Percentiles rank a stretch among this genome's conserved stretches.
phyloP scores from a whole-genome alignment of 2,888 invertebrate species.

The Caenorhabditis sp. region DNA sequence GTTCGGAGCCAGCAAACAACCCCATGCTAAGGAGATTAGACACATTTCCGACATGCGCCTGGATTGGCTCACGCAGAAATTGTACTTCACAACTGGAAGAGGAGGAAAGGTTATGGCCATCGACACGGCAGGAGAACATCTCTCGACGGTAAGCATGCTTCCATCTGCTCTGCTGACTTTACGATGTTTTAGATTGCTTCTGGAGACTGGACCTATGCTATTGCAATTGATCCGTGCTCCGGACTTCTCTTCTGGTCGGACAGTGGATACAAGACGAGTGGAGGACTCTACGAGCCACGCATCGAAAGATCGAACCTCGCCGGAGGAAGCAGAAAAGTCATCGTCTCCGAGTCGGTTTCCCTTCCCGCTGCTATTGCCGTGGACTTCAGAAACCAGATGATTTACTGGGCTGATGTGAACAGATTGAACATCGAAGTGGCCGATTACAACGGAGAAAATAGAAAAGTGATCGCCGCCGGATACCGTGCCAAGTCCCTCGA shows the following conservation, averaged over 20 bases:
- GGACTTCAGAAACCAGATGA: slow-evolving; percentile 89
- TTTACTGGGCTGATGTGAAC: slow-evolving; percentile 95
- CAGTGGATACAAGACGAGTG: slow-evolving; percentile 77
- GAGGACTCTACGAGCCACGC: slow-evolving; percentile 80
- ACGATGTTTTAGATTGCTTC: slow-evolving; percentile 86
- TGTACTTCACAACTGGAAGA: slow-evolving; percentile 97
- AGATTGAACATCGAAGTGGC: slow-evolving; percentile 93
- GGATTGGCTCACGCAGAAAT: slow-evolving; percentile 96
- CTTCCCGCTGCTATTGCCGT: slow-evolving; percentile 96
- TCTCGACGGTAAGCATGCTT: slow-evolving; percentile 56
- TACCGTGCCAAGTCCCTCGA: slow-evolving; percentile 78
- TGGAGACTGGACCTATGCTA: slow-evolving; percentile 93
- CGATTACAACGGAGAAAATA: slow-evolving; percentile 88
- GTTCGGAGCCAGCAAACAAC: slow-evolving; percentile 68
- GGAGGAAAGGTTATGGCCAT: slow-evolving; percentile 83
- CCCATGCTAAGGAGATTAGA: slow-evolving; percentile 63
- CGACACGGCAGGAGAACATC: slow-evolving; percentile 64
- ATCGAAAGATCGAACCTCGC: slow-evolving; percentile 97
- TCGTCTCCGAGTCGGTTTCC: slow-evolving; percentile 91
- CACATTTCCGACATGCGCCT: slow-evolving; percentile 80
- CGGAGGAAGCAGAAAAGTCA: slow-evolving; percentile 86
- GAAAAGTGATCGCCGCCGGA: slow-evolving; percentile 80
- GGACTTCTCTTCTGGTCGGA: slow-evolving; percentile 94
- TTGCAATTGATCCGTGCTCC: slow-evolving; percentile 96
- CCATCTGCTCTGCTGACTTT: no score